Evolutionary conservation across 2,888 invertebrate species (phyloP).

Genomic region (Parochlus steinenii): DNA sequence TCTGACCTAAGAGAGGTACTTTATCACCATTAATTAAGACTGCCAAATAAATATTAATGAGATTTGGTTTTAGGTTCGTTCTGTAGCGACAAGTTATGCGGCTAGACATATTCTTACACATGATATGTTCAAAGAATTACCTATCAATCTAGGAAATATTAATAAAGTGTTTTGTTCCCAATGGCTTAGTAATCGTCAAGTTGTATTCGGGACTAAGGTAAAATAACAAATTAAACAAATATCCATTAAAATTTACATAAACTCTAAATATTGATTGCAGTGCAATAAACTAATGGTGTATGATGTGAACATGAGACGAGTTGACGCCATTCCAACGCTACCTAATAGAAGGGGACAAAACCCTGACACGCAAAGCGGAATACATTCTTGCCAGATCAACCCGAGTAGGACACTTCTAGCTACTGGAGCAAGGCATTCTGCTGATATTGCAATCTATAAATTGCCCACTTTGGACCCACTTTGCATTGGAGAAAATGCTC

Average conservation of each 20-base stretch:
- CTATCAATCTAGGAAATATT: constrained; percentile 67
- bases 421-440: constrained; percentile 81
- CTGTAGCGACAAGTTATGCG: constrained; percentile 61
- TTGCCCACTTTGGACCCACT: constrained; percentile 90
- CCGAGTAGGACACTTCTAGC: constrained; percentile 80
- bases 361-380: constrained; percentile 54
- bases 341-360: constrained; percentile 40
- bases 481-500: constrained; percentile 79
- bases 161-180: constrained; percentile 92
- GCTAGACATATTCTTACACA: constrained; percentile 78
- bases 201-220: constrained; percentile 94
- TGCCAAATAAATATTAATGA: constrained; percentile 1
- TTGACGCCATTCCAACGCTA: constrained; percentile 79
- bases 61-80: constrained; percentile 31
- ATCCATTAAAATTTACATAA: no score
- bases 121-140: constrained; percentile 74
- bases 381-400: constrained; percentile 88
- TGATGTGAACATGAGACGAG: constrained; percentile 70
- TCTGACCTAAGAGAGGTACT: constrained; percentile 47
- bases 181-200: constrained; percentile 88
- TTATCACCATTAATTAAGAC: not conserved
- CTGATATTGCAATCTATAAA: constrained; percentile 74
- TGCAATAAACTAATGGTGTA: constrained; percentile 65
- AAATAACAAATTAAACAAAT: no score
- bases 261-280: constrained; percentile 10